Percentiles rank a stretch among this genome's conserved stretches.
phyloP scores from a whole-genome alignment of 1,140 invertebrate species.

The Nixonia krombeini region DNA sequence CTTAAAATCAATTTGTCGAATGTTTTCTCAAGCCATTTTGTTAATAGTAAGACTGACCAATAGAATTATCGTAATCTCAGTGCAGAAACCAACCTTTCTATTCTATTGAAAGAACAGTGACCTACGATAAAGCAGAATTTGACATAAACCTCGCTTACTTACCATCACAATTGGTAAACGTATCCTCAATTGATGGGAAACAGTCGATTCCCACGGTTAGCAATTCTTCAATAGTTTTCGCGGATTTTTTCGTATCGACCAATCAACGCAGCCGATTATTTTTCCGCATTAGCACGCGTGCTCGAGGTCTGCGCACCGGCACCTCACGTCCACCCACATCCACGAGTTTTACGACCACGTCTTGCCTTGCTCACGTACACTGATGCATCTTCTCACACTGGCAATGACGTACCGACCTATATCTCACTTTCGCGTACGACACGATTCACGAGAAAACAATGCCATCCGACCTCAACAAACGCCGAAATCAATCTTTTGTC shows the following conservation, averaged over 20 bases:
- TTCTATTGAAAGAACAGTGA: too few relatives aligned
- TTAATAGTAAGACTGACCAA: too few relatives aligned
- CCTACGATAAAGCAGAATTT: too few relatives aligned
- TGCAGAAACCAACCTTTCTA: too few relatives aligned
- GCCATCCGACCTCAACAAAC: not conserved
- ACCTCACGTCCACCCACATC: not conserved
- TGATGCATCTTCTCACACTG: not conserved
- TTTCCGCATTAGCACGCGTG: constrained; percentile 37
- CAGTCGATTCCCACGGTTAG: too few relatives aligned
- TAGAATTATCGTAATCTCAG: too few relatives aligned
- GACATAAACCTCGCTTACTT: too few relatives aligned
- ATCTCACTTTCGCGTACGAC: too few relatives aligned
- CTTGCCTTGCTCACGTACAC: not conserved
- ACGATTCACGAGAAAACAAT: not conserved
- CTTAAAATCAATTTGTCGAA: too few relatives aligned
- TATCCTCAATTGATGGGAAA: too few relatives aligned
- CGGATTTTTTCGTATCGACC: constrained; percentile 48
- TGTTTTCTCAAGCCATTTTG: too few relatives aligned
- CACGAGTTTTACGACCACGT: constrained; percentile 1
- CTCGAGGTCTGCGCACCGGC: constrained; percentile 18
- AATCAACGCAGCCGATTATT: constrained; percentile 38
- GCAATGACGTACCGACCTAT: not conserved
- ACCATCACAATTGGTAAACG: too few relatives aligned
- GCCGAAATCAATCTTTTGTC: not conserved
- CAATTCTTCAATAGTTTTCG: constrained; percentile 24